Evolutionary conservation across 2,113 vertebrate genomes (phyloP), one percentile per base, ranked within the genome.

Genomic region (Poecile atricapillus): DNA sequence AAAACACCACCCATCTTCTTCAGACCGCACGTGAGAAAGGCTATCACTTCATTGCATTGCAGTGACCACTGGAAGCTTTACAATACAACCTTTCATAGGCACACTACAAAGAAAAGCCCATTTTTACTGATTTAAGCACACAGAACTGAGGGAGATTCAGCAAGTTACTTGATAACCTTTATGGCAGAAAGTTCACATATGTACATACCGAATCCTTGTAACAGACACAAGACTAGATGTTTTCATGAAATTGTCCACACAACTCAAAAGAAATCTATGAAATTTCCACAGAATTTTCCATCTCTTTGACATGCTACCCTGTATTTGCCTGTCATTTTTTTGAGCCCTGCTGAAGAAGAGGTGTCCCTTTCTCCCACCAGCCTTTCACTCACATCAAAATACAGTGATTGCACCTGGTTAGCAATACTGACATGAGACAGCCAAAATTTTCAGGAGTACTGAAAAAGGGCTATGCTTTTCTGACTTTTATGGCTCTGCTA

Each of bases 1-100:
- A 63, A 46, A 87, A 24, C 19, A 56, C 12, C 21, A 60, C 13
- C 10, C 6, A 50, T 13, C 37, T 35, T 27, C 49, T 70, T 28
- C 1, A 0, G 46, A 17, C 35, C 23, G 3, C 33, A 49, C 2
- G 0, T 15, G 69, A 41, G 37, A 71, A n/a, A 74, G 27, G 47
- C 15, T 60, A 22, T 27, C 41, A 53, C 16, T 43, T 39, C 19
- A 24, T 0, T 31, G 13, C 30, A 52, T 1, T 41, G 35, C 28
- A 15, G 37, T 35, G 35, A 87, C 52, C 24, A 31, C 56, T 12
- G 19, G 15, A 89, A 78, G 15, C 25, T 39, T 84, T 67, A 47
- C 22, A 78, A 18, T 27, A 47, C 85, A 91, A 58, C 7, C 6
- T 33, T 70, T 49, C 68, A 33, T 5, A 70, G 33, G 28, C 35